Percentiles rank a stretch among this genome's conserved stretches.
These are phyloP conservation scores for Cassiopea xamachana DNA, from an alignment of 30 jellyfish, hydroid and myxozoan species.

Conservation along the genomic window DNA sequence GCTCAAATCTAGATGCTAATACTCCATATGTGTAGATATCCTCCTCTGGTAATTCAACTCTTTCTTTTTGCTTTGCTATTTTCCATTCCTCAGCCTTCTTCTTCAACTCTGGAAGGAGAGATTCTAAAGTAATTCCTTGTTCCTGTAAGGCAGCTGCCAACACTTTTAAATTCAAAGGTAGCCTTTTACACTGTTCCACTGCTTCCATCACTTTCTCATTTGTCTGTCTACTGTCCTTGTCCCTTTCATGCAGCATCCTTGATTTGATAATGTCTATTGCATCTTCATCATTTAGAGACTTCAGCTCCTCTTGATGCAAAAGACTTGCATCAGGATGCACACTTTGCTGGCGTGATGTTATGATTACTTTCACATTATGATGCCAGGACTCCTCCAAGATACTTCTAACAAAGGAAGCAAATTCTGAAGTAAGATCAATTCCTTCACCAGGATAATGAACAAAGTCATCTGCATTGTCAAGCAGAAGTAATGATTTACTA, in stretches of 20 bases:
- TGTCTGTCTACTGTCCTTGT: background rate
- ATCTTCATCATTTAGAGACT: slow-evolving; percentile 10
- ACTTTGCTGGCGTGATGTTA: slow-evolving; percentile 45
- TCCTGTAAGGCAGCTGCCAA: slow-evolving; percentile 52
- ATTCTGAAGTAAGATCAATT: slow-evolving; percentile 20
- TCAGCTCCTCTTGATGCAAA: slow-evolving; percentile 55
- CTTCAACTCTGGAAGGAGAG: background rate
- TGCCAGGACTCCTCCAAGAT: background rate
- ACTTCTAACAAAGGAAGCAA: slow-evolving; percentile 22
- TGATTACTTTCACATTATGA: slow-evolving; percentile 22
- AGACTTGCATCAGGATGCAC: slow-evolving; percentile 10
- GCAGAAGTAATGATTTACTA: background rate
- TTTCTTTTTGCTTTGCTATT: background rate
- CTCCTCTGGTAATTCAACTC: slow-evolving; percentile 22
- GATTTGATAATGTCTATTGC: slow-evolving; percentile 39
- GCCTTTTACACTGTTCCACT: slow-evolving; percentile 18
- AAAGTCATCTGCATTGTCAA: slow-evolving; percentile 74
- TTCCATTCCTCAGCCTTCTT: slow-evolving; percentile 52
- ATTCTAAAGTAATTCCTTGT: background rate
- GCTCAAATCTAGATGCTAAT: slow-evolving; percentile 29
- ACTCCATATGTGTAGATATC: slow-evolving; percentile 50
- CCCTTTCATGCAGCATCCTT: slow-evolving; percentile 11
- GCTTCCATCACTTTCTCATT: slow-evolving; percentile 19
- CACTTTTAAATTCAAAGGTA: slow-evolving; percentile 41
- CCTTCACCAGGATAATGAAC: slow-evolving; percentile 36